phyloP scores from a whole-genome alignment of 2,888 invertebrate species.

The Tenodera sinensis region DNA sequence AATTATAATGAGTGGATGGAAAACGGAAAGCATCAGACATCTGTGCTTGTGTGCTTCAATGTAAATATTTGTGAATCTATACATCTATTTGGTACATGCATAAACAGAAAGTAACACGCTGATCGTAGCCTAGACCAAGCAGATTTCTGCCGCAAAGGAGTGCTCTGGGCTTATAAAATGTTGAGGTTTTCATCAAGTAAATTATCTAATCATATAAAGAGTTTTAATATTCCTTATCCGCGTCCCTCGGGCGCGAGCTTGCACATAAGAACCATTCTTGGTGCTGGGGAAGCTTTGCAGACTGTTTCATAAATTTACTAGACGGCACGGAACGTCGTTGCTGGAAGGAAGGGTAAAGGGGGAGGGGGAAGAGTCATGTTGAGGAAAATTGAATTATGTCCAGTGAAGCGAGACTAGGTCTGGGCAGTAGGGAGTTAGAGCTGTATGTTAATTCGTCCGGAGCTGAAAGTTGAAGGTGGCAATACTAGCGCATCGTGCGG shows the following conservation, averaged over 20 bases:
- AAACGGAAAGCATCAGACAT: too few relatives aligned
- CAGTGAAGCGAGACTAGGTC: conserved; percentile 3
- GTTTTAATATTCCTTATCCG: neutral
- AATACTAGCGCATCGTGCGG: neutral
- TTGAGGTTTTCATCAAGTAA: neutral
- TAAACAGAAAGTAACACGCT: too few relatives aligned
- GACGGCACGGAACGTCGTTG: neutral
- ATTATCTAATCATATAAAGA: neutral
- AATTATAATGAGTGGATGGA: too few relatives aligned
- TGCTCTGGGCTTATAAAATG: neutral
- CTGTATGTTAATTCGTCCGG: neutral
- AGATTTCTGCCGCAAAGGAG: neutral
- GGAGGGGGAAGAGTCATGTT: neutral
- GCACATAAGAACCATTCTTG: neutral
- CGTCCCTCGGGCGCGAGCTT: neutral
- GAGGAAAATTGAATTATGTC: conserved; percentile 12
- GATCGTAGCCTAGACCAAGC: too few relatives aligned
- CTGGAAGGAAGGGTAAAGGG: neutral
- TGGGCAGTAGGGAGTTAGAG: neutral
- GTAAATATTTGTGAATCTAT: too few relatives aligned
- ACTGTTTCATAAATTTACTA: neutral
- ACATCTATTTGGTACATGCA: too few relatives aligned
- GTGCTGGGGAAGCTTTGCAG: neutral
- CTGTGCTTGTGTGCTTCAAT: too few relatives aligned
- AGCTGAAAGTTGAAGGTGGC: neutral